Evolutionary conservation across 2,888 invertebrate species (phyloP).

Genomic region (Bibio marci): DNA sequence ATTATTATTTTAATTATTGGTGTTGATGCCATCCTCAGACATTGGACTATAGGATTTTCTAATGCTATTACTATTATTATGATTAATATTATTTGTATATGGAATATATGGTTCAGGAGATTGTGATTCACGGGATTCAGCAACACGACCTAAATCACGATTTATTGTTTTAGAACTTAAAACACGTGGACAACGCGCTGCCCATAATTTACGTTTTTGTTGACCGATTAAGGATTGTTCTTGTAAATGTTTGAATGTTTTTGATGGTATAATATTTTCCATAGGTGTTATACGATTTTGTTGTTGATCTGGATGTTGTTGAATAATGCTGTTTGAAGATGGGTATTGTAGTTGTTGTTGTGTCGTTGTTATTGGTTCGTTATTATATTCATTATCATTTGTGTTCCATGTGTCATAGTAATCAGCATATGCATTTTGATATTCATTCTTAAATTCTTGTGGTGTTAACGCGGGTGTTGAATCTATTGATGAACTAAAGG

Average conservation of each 20-base stretch:
- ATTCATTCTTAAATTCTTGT: conserved; percentile 29
- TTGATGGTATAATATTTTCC: conserved; percentile 39
- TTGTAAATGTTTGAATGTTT: conserved; percentile 36
- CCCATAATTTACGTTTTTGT: conserved; percentile 31
- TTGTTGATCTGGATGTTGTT: conserved; percentile 12
- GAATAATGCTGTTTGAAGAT: too few relatives aligned
- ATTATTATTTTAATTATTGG: too few relatives aligned
- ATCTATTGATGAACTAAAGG: conserved; percentile 26
- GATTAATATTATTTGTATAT: conserved; percentile 5
- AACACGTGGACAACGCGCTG: conserved; percentile 44
- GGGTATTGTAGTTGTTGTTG: too few relatives aligned
- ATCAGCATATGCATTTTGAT: conserved; percentile 31
- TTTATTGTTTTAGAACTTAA: conserved; percentile 40
- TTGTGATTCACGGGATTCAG: conserved; percentile 22
- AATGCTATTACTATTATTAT: conserved; percentile 13
- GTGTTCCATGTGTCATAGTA: conserved; percentile 39
- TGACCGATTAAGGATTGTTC: conserved; percentile 25
- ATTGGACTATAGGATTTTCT: conserved; percentile 9
- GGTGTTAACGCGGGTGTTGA: conserved; percentile 33
- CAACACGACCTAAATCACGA: conserved; percentile 30
- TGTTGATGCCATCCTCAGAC: not conserved
- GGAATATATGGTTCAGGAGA: conserved; percentile 21
- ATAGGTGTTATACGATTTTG: conserved; percentile 17
- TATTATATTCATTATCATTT: conserved; percentile 13
- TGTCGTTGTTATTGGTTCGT: conserved; percentile 11